Evolutionary conservation across 1,140 invertebrate genomes (phyloP).

Genomic region (Drosophila mojavensis): DNA sequence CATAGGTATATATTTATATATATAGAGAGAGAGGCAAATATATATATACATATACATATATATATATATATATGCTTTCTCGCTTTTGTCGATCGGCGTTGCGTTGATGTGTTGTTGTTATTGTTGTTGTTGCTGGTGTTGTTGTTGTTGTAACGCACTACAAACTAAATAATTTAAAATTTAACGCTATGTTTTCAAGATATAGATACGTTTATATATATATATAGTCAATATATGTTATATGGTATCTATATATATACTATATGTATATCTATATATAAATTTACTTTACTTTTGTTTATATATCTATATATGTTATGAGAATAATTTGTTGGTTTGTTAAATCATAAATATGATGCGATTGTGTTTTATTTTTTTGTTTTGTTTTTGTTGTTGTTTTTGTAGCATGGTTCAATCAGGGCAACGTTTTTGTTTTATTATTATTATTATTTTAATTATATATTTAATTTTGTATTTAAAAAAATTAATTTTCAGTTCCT

Average conservation of each 20-base stretch:
- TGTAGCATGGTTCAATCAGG: slow-evolving; percentile 43
- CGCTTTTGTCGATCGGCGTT: slow-evolving; percentile 34
- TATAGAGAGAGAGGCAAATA: slow-evolving; percentile 27
- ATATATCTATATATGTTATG: slow-evolving; percentile 25
- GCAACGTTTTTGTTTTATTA: slow-evolving; percentile 57
- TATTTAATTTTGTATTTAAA: slow-evolving; percentile 18
- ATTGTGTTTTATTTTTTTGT: slow-evolving; percentile 52
- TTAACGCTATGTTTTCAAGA: slow-evolving; percentile 66
- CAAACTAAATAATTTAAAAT: slow-evolving; percentile 79
- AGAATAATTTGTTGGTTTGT: slow-evolving; percentile 28
- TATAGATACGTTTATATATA: slow-evolving; percentile 48
- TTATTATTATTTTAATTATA: slow-evolving; percentile 2
- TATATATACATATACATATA: slow-evolving; percentile 18
- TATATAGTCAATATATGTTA: slow-evolving; percentile 50
- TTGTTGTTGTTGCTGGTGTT: slow-evolving; percentile 32
- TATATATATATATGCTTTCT: slow-evolving; percentile 9
- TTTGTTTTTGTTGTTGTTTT: slow-evolving; percentile 25
- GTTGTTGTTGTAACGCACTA: slow-evolving; percentile 67
- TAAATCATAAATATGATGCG: slow-evolving; percentile 52
- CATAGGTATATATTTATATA: slow-evolving; percentile 36
- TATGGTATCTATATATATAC: slow-evolving; percentile 36
- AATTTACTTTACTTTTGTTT: slow-evolving; percentile 15
- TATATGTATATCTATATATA: slow-evolving; percentile 48
- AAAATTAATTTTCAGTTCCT: slow-evolving; percentile 42
- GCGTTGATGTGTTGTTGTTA: slow-evolving; percentile 21